A percentile compares a stretch with the other conserved stretches of the same genome.
These are phyloP conservation scores for Brachypterus glaber DNA, from an alignment of 2,888 invertebrate species.

Conservation along the genomic window DNA sequence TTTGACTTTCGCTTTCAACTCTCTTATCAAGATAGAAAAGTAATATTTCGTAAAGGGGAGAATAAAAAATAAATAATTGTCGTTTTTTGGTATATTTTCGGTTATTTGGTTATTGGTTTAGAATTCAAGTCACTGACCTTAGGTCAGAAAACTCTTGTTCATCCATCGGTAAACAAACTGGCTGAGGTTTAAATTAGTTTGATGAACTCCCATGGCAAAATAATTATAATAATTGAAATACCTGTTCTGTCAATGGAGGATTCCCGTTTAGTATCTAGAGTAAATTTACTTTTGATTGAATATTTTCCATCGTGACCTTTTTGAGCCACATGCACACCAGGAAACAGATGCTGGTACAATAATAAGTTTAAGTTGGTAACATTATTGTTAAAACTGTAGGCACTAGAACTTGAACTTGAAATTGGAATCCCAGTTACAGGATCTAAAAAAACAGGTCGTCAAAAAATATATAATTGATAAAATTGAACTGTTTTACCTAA, in stretches of 20 bases:
- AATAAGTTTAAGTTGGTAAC: constrained; percentile 74
- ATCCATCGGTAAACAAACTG: too few species aligned
- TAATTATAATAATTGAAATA: background rate
- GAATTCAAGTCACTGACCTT: too few species aligned
- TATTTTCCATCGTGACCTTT: constrained; percentile 22
- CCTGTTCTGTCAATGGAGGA: constrained; percentile 25
- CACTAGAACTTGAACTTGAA: constrained; percentile 49
- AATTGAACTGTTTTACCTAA: constrained; percentile 44
- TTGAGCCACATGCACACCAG: constrained; percentile 40
- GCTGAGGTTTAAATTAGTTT: background rate
- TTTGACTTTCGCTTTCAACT: too few species aligned
- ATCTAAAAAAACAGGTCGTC: constrained; percentile 49
- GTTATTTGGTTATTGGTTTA: too few species aligned
- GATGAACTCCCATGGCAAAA: background rate
- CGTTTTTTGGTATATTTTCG: too few species aligned
- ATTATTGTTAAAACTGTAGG: constrained; percentile 48
- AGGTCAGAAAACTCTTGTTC: too few species aligned
- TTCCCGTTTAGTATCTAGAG: constrained; percentile 26
- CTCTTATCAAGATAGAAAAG: too few species aligned
- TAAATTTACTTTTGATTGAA: too few species aligned
- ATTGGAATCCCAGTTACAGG: constrained; percentile 65
- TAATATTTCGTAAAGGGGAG: too few species aligned
- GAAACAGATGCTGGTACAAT: constrained; percentile 64
- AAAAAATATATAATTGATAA: too few species aligned
- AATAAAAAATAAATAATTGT: too few species aligned